Base-by-base conservation (phyloP, 2,113 vertebrate species). In the Odontesthes bonariensis region DNA sequence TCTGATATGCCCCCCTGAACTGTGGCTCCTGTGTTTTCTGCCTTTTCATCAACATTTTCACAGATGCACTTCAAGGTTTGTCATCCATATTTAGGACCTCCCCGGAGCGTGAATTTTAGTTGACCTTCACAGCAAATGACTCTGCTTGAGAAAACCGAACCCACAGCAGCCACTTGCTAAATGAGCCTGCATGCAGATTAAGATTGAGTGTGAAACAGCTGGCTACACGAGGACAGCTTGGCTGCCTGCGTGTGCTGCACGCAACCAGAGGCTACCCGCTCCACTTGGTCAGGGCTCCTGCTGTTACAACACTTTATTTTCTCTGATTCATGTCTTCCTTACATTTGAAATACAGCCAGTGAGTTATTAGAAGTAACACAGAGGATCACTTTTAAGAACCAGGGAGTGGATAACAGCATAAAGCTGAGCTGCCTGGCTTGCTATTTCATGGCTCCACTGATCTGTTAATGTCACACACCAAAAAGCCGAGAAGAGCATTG, bases 391-490 rank as follows among this genome's bases (percentile, higher is more conserved):
- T 81, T 69, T 65, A 58, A 65, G 71, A 38, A 83, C 17, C 5
- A 8, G 71, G 68, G 69, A 75, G 58, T 63, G 74, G 73, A 81
- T 69, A 82, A 76, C 75, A 82, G 69, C 60, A 0, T 81, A 65
- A n/a, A 81, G 73, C 54, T 56, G 47, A 81, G 60, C 66, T 73
- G 51, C 44, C 22, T 35, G 32, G 46, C 70, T 73, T 69, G 77
- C 65, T 70, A 72, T 87, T 79, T 77, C 80, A 82, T 60, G 55
- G 52, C 66, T 82, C 60, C 58, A 85, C 67, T 88, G 82, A 90
- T 87, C 70, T 76, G 82, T 73, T 86, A 78, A 85, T 86, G 79
- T 78, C 87, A 66, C 76, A 86, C 78, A 38, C 54, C 20, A 66
- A 83, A 82, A 66, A 33, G 38, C 68, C 56, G 53, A 86, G 75